phyloP scores from a whole-genome alignment of 1,140 invertebrate genomes.

The Drosophila arizonae region DNA sequence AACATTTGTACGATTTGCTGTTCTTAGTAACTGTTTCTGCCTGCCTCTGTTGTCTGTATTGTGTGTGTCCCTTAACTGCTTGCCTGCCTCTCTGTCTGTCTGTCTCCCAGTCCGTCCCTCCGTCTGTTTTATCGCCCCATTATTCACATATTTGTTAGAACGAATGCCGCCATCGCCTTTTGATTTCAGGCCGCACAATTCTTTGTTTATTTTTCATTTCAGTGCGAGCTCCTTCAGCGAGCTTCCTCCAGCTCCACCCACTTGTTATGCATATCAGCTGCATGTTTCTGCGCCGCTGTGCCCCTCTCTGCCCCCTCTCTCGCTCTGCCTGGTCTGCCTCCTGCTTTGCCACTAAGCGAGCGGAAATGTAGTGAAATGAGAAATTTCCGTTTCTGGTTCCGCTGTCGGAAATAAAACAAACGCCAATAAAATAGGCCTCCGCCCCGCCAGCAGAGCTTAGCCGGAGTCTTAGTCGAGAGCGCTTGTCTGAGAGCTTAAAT shows the following conservation, averaged over 20 bases:
- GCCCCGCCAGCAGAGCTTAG: slow-evolving; percentile 31
- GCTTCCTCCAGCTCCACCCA: slow-evolving; percentile 15
- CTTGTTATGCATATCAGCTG: slow-evolving; percentile 70
- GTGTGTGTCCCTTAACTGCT: slow-evolving; percentile 26
- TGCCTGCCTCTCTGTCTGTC: slow-evolving; percentile 5
- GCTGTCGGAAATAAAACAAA: slow-evolving; percentile 79
- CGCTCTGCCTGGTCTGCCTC: not conserved
- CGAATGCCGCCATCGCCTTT: slow-evolving; percentile 55
- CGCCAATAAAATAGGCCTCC: slow-evolving; percentile 72
- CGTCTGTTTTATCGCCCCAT: slow-evolving; percentile 66
- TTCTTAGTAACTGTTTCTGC: slow-evolving; percentile 10
- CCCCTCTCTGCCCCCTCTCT: not conserved
- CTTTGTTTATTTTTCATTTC: slow-evolving; percentile 76
- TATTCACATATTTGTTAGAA: slow-evolving; percentile 75
- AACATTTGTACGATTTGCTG: slow-evolving; percentile 48
- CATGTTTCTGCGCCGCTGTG: slow-evolving; percentile 16
- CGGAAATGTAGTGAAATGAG: slow-evolving; percentile 80
- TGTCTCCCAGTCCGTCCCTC: slow-evolving; percentile 11
- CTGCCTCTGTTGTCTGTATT: slow-evolving; percentile 6
- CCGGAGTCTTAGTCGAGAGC: slow-evolving; percentile 21
- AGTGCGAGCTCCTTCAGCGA: slow-evolving; percentile 24
- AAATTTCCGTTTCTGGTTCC: slow-evolving; percentile 80
- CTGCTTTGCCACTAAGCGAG: slow-evolving; percentile 23
- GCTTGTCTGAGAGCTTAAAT: slow-evolving; percentile 54
- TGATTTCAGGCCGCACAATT: slow-evolving; percentile 54